Evolutionary conservation across 2,888 invertebrate species (phyloP).

Genomic region (Drosophila borborema): DNA sequence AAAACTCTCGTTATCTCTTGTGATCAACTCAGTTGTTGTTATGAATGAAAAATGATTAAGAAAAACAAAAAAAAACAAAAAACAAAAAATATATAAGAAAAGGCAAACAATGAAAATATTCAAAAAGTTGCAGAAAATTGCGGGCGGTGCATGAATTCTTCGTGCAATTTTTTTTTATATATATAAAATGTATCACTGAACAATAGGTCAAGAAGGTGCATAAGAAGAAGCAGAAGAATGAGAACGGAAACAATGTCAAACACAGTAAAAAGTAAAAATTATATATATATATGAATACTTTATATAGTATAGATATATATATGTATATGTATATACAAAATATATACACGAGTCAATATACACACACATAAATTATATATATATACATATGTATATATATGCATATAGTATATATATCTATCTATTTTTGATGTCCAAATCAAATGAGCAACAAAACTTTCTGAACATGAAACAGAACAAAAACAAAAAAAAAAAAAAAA

Average conservation of each 20-base stretch:
- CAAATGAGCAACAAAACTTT: constrained; percentile 40
- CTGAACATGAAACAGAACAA: constrained; percentile 19
- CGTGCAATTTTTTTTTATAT: constrained; percentile 40
- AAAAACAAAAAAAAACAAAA: constrained; percentile 12
- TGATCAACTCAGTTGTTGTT: constrained; percentile 80
- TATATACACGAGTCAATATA: constrained; percentile 30
- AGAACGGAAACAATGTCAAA: constrained; percentile 42
- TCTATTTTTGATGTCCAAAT: constrained; percentile 73
- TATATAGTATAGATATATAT: constrained; percentile 27
- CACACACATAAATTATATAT: constrained; percentile 16
- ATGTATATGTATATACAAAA: constrained; percentile 20
- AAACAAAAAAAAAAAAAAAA: constrained; percentile 12
- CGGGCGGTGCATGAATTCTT: constrained; percentile 16
- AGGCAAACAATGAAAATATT: constrained; percentile 6
- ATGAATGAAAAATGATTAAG: constrained; percentile 56
- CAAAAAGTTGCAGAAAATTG: constrained; percentile 2
- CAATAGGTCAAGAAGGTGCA: constrained; percentile 15
- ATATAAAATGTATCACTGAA: constrained; percentile 5
- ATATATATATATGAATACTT: constrained; percentile 24
- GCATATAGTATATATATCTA: constrained; percentile 52
- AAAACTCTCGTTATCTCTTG: constrained; percentile 79
- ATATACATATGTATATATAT: constrained; percentile 10
- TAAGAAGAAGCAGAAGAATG: constrained; percentile 1
- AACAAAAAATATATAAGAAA: constrained; percentile 13
- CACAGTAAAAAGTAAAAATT: constrained; percentile 33